Base-by-base conservation (phyloP, 1,140 invertebrate species). In the Antheraea mylitta region DNA sequence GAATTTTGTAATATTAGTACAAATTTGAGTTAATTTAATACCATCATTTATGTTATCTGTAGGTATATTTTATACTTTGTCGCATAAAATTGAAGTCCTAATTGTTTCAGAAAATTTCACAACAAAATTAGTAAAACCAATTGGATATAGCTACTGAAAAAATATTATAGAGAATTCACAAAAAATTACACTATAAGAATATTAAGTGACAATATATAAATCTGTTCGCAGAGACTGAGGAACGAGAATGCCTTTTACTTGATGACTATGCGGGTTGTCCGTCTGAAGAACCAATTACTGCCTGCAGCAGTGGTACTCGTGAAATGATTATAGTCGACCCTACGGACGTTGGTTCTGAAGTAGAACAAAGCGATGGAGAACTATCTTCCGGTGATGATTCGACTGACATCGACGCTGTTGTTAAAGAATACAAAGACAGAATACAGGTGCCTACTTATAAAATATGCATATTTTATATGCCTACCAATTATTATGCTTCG, bases 381-480 rank as follows among this genome's bases (percentile, higher is more conserved):
- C 70, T 89, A 30, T 87, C 89, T 7, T 90, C 89, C 0, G 88
- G 88, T 9, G 92, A 93, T 64, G 92, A 92, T 71, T 93, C 93
- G 13, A 93, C 93, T 0, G 93, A 94, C 77, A 93, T 94, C n/a
- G 93, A 94, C 76, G 93, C 92, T 5, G 92, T 93, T 13, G 93
- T 94, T 9, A 93, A 94, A 73, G 93, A 94, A 80, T 94, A 94
- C 67, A 91, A 87, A 70, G 93, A 93, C 72, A 89, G 86, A 64
- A 92, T 94, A 75, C 92, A 93, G 76, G 93, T 94, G 77, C 68
- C 11, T 64, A 58, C 53, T 30, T 30, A 58, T 37, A 48, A 6
- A 37, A 10, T 38, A 18, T 67, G 19, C 16, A 36, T 42, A 9
- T 42, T 42, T 42, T 42, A 9, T 42, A 42, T 42, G 7, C 11